Evolutionary conservation across 2,888 invertebrate genomes (phyloP), one percentile per base, ranked within the genome.

Genomic region (Pseudoips prasinana): DNA sequence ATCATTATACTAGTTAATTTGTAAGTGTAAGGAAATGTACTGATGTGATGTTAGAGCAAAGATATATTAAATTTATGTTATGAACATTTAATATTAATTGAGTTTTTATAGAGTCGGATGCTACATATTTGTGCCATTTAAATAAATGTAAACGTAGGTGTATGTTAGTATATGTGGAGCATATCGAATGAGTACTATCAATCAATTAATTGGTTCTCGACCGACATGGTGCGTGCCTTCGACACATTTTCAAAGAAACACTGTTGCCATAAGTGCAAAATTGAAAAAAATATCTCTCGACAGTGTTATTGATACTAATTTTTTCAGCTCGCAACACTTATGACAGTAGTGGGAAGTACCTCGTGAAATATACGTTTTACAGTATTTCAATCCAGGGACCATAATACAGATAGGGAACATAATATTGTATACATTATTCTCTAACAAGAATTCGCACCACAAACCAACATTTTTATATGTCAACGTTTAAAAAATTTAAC

Each of bases 51-150:
- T 69, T 80, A 78, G 76, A 81, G 79, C 76, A 83, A 84, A 83
- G 71, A 75, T 76, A 75, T 76, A 74, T 67, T 62, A 64, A 65
- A 54, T 64, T 40, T 51, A 51, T 60, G 63, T 67, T 72, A 65
- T 58, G 43, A 55, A 64, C 54, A 56, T 63, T 64, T 55, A 59
- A 54, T 51, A 52, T 41, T 42, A 40, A 36, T 47, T 40, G 46
- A 37, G 53, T 50, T 68, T 61, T 58, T 74, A 66, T 64, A 57
- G 58, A 65, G 58, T 74, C 65, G 69, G 74, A 76, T 73, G 77
- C 75, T 80, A 83, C 74, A 82, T 83, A 75, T 73, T 66, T 82
- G 84, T 84, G 84, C 85, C 85, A 83, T 84, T 79, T 76, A 71
- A 42, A 51, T 72, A 66, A 64, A 64, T 72, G 66, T 80, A 70